phyloP scores from a whole-genome alignment of 2,113 vertebrate species.

The Rattus rattus region DNA sequence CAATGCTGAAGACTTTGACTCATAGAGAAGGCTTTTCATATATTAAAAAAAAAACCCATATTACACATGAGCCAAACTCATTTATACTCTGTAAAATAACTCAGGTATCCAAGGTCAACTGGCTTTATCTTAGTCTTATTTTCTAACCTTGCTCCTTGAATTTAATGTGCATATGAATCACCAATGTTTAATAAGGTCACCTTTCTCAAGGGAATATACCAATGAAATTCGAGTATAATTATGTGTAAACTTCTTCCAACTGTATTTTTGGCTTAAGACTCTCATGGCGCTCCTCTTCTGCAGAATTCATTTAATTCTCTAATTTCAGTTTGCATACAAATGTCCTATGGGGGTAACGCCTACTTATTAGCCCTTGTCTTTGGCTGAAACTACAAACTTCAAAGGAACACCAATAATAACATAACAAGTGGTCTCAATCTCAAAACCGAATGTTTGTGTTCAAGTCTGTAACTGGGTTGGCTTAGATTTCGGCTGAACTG shows the following conservation, averaged over 20 bases:
- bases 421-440: not conserved
- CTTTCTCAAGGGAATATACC: slow-evolving; percentile 6
- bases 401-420: slow-evolving; percentile 30
- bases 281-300: not conserved
- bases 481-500: slow-evolving; percentile 58
- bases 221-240: not conserved
- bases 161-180: not conserved
- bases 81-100: slow-evolving; percentile 26
- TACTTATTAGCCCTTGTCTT: slow-evolving; percentile 13
- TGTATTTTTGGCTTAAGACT: slow-evolving; percentile 54
- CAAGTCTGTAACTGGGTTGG: slow-evolving; percentile 57
- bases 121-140: slow-evolving; percentile 14
- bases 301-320: slow-evolving; percentile 38
- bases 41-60: not conserved
- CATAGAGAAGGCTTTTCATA: not conserved
- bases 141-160: slow-evolving; percentile 1
- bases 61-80: slow-evolving; percentile 2
- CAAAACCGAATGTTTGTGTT: slow-evolving; percentile 39
- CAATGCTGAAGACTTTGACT: slow-evolving; percentile 32
- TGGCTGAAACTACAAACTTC: slow-evolving; percentile 1
- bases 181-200: not conserved
- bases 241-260: slow-evolving; percentile 50
- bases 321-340: slow-evolving; percentile 48
- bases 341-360: not conserved
- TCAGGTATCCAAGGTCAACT: not conserved